Percentiles rank a stretch among this genome's conserved stretches.
These are phyloP conservation scores for Nettapus auritus DNA, from an alignment of 2,113 vertebrate genomes.

Conservation along the genomic window DNA sequence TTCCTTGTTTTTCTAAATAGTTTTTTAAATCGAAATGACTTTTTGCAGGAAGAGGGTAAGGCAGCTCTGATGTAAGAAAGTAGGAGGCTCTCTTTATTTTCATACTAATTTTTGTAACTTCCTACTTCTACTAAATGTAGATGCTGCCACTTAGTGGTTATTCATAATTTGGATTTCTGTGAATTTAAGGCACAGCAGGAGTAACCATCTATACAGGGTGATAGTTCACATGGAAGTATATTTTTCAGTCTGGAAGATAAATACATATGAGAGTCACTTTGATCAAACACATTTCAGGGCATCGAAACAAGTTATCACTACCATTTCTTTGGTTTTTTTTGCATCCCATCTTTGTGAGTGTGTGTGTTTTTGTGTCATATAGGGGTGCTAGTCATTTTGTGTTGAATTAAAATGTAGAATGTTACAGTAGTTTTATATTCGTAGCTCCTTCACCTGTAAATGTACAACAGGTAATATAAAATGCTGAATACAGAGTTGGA, in stretches of 20 bases:
- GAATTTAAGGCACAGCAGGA: background rate
- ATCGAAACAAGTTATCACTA: background rate
- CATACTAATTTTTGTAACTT: background rate
- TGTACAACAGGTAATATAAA: background rate
- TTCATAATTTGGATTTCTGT: background rate
- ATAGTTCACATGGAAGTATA: background rate
- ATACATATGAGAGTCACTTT: background rate
- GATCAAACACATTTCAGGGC: background rate
- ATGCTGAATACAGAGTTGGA: background rate
- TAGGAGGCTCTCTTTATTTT: background rate
- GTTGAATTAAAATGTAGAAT: background rate
- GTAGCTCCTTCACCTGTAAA: background rate
- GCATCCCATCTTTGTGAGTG: background rate
- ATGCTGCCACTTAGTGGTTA: slow-evolving; percentile 62
- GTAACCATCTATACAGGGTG: background rate
- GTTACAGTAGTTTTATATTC: background rate
- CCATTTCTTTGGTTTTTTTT: background rate
- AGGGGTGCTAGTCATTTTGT: background rate
- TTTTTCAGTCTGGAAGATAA: background rate
- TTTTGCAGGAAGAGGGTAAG: background rate
- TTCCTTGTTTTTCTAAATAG: background rate
- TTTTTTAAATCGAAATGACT: background rate
- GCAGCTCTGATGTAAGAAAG: background rate
- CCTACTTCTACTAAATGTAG: background rate
- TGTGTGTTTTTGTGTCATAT: too few relatives aligned